These are phyloP conservation scores for Microtus oregoni DNA, from an alignment of 2,113 vertebrate species.

Conservation along the genomic window DNA sequence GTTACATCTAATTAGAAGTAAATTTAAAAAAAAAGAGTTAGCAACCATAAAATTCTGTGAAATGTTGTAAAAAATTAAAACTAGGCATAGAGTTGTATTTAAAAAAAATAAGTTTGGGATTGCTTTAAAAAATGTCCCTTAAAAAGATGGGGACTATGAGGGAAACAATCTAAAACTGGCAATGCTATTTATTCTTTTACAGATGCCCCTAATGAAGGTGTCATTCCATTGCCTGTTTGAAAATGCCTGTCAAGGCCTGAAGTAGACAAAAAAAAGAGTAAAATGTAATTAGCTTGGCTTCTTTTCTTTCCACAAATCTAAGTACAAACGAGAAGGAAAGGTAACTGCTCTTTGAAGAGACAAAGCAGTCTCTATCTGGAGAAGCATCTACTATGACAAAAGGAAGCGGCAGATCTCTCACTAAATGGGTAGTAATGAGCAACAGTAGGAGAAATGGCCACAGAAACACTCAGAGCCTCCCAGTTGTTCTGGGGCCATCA, in stretches of 20 bases:
- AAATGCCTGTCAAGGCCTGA: conserved; percentile 39
- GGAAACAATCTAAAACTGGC: conserved; percentile 21
- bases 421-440: conserved; percentile 21
- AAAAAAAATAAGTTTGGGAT: conserved; percentile 11
- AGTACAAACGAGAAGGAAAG: conserved; percentile 62
- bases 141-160: conserved; percentile 8
- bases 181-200: neutral
- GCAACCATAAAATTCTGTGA: conserved; percentile 26
- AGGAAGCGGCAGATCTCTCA: neutral
- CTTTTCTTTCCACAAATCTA: conserved; percentile 52
- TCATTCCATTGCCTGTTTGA: neutral
- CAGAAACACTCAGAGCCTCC: neutral
- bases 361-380: conserved; percentile 45
- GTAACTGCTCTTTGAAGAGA: conserved; percentile 50
- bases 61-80: neutral
- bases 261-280: neutral
- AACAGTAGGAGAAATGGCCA: conserved; percentile 13
- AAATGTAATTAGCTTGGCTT: conserved; percentile 62
- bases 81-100: neutral
- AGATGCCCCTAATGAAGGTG: neutral
- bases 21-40: neutral
- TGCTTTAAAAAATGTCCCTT: neutral
- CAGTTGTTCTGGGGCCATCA: conserved; percentile 18
- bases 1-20: conserved; percentile 41
- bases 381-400: neutral